phyloP scores from a whole-genome alignment of 2,113 vertebrate species.

The Macrotus californicus region DNA sequence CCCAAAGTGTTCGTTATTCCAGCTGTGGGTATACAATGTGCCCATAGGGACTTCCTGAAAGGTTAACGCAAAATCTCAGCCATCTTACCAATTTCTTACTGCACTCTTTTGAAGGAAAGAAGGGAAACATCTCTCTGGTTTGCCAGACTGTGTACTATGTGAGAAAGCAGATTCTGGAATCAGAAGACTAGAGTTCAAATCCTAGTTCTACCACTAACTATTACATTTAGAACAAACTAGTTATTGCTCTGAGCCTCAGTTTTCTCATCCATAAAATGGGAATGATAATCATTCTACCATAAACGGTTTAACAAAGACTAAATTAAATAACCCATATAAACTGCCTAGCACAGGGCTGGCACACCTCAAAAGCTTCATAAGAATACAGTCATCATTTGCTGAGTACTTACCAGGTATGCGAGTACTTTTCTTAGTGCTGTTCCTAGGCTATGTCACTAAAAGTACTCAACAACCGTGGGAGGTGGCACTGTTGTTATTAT shows the following conservation, averaged over 20 bases:
- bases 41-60: neutral
- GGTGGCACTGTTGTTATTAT: neutral
- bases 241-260: neutral
- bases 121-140: neutral
- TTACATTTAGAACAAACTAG: neutral
- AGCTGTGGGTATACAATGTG: neutral
- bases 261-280: slow-evolving; percentile 5
- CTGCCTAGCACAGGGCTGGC: neutral
- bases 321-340: neutral
- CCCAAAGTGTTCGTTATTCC: neutral
- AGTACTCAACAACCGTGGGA: neutral
- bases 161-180: neutral
- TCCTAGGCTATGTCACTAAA: neutral
- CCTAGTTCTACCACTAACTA: neutral
- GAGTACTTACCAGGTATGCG: neutral
- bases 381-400: neutral
- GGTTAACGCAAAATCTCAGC: neutral
- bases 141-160: neutral
- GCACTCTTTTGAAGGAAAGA: neutral
- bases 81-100: neutral
- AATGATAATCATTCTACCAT: neutral
- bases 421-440: neutral
- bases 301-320: neutral
- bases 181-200: neutral
- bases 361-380: neutral